A percentile compares a stretch with the other conserved stretches of the same genome.
Evolutionary conservation across 2,888 invertebrate species (phyloP).

Genomic region (Nomada flava): DNA sequence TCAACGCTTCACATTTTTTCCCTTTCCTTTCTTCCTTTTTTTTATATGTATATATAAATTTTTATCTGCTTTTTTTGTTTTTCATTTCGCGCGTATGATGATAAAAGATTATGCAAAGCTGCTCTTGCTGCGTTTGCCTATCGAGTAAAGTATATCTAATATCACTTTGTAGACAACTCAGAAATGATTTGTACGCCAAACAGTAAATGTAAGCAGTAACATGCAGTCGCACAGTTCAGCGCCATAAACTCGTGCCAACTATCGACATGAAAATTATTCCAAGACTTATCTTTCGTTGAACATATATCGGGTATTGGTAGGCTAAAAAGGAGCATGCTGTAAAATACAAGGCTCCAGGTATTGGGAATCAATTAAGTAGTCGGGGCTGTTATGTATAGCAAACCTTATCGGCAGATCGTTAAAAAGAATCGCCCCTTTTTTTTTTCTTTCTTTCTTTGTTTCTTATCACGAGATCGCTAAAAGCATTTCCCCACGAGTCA

Average conservation of each 20-base stretch:
- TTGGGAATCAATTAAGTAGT: conserved; percentile 63
- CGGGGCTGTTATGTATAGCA: conserved; percentile 79
- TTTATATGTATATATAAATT: background rate
- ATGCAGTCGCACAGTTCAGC: conserved; percentile 81
- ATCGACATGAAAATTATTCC: conserved; percentile 76
- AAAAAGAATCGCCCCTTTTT: conserved; percentile 9
- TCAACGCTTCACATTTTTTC: conserved; percentile 11
- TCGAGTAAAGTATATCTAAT: conserved; percentile 60
- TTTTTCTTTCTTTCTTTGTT: background rate
- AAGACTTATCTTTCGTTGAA: conserved; percentile 69
- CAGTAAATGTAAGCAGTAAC: conserved; percentile 79
- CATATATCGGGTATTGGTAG: conserved; percentile 70
- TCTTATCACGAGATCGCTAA: conserved; percentile 22
- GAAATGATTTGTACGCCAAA: conserved; percentile 72
- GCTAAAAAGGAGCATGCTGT: conserved; percentile 79
- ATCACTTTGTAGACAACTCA: conserved; percentile 63
- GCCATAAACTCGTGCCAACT: conserved; percentile 80
- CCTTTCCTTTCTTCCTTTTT: background rate
- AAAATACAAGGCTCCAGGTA: conserved; percentile 79
- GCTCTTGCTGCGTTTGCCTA: conserved; percentile 65
- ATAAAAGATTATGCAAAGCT: conserved; percentile 58
- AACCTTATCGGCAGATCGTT: conserved; percentile 36
- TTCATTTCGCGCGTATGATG: conserved; percentile 39
- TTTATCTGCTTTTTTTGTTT: background rate
- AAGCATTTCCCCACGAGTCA: conserved; percentile 47